Base-by-base conservation (phyloP, 2,888 invertebrate species). In the Aspidiotus rigidus region DNA sequence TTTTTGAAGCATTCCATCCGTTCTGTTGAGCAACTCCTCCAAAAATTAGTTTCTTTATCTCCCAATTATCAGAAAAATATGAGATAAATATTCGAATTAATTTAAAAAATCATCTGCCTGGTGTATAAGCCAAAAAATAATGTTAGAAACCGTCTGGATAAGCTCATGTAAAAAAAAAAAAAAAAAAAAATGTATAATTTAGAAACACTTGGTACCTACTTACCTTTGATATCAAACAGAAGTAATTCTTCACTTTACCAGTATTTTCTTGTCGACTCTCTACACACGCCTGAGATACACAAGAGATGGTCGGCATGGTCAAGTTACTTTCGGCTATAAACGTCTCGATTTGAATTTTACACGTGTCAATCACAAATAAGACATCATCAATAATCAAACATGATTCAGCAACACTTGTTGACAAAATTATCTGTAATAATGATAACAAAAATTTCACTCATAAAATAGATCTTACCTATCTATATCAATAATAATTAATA, bases 301-400 rank as follows among this genome's bases (percentile, higher is more conserved):
- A 93, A 1, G 90, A 94, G 0, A 96, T 97, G 0, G 96, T 96
- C 77, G 97, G 98, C 75, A 95, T 95, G 0, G 97, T 97, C 89
- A 99, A 92, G 78, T 99, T 98, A 79, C 98, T 99, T 79, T 97
- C 96, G 0, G 96, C 93, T 0, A 97, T 97, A 77, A 97, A 98
- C 77, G 97, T 82, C 77, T 98, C 97, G 86, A 97, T 93, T 78
- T 97, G 95, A 0, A 94, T 91, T 79, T 97, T 96, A 81, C 98
- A 96, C 57, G 91, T 90, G 78, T 99, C 98, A 71, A 99, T 90
- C 0, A 99, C 98, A 79, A 89, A 98, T 1, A 98, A 96, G 2
- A 99, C 94, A 77, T 99, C 99, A 78, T 99, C 91, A 74, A 99
- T 99, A 0, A 98, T 99, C 73, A 99, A 92, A 7, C 95, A 95